phyloP scores from a whole-genome alignment of 37 sponge, comb jelly and placozoan species.

The Amphimedon queenslandica region DNA sequence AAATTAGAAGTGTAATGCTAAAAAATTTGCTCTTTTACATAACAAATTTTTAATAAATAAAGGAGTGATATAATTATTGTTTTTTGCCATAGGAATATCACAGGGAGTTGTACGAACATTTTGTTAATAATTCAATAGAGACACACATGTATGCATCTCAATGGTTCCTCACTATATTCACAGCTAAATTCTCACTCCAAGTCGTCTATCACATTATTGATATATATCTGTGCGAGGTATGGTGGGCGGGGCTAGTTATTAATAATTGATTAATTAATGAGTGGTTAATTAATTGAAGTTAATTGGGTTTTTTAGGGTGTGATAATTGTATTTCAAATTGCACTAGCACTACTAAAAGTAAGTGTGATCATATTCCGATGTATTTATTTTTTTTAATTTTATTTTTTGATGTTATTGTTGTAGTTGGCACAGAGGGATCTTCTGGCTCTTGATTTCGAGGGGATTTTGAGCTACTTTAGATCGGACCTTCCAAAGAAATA shows the following conservation, averaged over 20 bases:
- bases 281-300: neutral
- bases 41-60: neutral
- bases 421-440: slow-evolving; percentile 55
- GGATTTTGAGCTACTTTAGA: slow-evolving; percentile 91
- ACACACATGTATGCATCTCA: slow-evolving; percentile 97
- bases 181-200: slow-evolving; percentile 94
- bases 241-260: too few relatives aligned
- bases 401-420: neutral
- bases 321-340: slow-evolving; percentile 47
- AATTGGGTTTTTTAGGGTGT: neutral
- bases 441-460: slow-evolving; percentile 76
- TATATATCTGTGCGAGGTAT: slow-evolving; percentile 91
- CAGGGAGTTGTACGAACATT: slow-evolving; percentile 76
- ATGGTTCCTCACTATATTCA: slow-evolving; percentile 98
- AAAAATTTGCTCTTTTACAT: too few relatives aligned
- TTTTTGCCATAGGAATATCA: slow-evolving; percentile 64
- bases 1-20: too few relatives aligned
- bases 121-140: slow-evolving; percentile 65
- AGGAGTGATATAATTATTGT: neutral
- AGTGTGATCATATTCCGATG: neutral
- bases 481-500: slow-evolving; percentile 83
- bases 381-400: neutral
- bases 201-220: slow-evolving; percentile 89
- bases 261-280: neutral
- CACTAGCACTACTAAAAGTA: slow-evolving; percentile 77